phyloP scores from a whole-genome alignment of 2,113 vertebrate species.

The Rhabdornis inornatus region DNA sequence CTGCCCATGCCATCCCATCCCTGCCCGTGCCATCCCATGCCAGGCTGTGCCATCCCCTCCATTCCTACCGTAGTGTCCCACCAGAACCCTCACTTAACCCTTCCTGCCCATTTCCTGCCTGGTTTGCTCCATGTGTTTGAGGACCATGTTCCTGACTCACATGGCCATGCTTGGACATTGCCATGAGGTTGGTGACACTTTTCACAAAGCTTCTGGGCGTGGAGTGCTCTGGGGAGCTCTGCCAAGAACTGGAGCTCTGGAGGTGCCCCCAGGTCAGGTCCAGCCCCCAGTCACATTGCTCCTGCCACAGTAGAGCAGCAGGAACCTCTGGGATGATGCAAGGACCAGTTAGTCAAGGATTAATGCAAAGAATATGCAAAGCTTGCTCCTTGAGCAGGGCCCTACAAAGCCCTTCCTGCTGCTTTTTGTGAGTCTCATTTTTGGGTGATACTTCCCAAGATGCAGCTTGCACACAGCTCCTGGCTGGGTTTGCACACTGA shows the following conservation, averaged over 20 bases:
- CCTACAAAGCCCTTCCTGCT: not conserved
- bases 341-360: not conserved
- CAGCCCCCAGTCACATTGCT: fast-evolving
- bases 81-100: fast-evolving
- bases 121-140: fast-evolving
- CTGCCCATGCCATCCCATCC: not conserved
- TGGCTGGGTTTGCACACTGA: not conserved
- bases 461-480: not conserved
- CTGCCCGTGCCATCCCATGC: fast-evolving
- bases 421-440: not conserved
- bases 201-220: not conserved
- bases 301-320: not conserved
- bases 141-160: fast-evolving
- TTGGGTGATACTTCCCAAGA: not conserved
- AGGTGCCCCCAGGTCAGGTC: not conserved
- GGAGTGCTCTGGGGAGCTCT: not conserved
- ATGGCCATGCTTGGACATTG: fast-evolving
- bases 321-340: not conserved
- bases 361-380: not conserved
- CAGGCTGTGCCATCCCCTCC: not conserved
- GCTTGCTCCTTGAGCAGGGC: not conserved
- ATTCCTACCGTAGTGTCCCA: not conserved
- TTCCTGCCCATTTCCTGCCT: fast-evolving
- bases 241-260: not conserved
- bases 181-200: not conserved